These are phyloP conservation scores for Trichomalopsis sarcophagae DNA, from an alignment of 1,140 invertebrate genomes.

Conservation along the genomic window DNA sequence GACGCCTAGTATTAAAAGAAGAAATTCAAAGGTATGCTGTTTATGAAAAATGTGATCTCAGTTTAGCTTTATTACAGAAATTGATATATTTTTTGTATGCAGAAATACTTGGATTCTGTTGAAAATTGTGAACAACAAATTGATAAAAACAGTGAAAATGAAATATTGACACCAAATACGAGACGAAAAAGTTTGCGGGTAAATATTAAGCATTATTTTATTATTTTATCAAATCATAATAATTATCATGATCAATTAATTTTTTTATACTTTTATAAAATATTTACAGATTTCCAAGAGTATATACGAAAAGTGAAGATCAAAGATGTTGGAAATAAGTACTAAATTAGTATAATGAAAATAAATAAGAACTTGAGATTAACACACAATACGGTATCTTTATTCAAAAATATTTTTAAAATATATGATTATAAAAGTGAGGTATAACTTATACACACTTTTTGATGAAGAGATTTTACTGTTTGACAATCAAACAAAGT, in stretches of 20 bases:
- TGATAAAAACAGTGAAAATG: constrained; percentile 9
- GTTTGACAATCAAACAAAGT: not conserved
- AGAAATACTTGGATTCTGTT: constrained; percentile 13
- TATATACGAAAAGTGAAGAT: constrained; percentile 30
- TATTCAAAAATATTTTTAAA: constrained; percentile 9
- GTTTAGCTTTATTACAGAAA: not conserved
- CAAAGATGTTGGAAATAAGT: constrained; percentile 14
- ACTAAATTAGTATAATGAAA: constrained; percentile 8
- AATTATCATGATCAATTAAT: not conserved
- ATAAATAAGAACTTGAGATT: constrained; percentile 11
- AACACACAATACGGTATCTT: not conserved
- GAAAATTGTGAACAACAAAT: not conserved
- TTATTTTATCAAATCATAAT: not conserved
- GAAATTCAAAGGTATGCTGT: constrained; percentile 14
- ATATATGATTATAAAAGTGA: not conserved
- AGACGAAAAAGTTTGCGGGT: constrained; percentile 39
- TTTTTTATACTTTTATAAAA: too few relatives aligned
- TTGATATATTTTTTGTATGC: not conserved
- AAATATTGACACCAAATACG: constrained; percentile 16
- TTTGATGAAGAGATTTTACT: not conserved
- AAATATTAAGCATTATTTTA: not conserved
- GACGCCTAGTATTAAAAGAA: not conserved
- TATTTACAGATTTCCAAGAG: constrained; percentile 26
- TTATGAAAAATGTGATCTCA: not conserved
- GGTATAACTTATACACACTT: not conserved